Conservation (phyloP, 2,888 invertebrate species). For the Hyalella azteca region DNA sequence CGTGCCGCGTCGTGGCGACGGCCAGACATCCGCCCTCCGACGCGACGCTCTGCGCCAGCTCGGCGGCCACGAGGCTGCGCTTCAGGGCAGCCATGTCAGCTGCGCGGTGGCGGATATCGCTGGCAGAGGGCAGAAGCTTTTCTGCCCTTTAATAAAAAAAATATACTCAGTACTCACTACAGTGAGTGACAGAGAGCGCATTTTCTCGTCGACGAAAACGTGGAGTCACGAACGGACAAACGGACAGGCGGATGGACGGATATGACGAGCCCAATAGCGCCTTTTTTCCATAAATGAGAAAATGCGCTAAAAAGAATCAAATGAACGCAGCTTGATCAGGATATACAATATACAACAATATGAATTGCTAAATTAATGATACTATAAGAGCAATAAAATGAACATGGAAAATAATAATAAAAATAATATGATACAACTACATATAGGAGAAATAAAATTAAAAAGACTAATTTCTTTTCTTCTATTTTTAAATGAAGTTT, state of each 20-base stretch:
- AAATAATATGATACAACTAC: no score
- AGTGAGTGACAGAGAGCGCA: no score
- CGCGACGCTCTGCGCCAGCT: neutral
- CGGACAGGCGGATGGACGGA: neutral
- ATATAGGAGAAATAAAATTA: no score
- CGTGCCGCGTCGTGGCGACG: neutral
- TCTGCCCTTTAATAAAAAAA: neutral
- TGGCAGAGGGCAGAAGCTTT: neutral
- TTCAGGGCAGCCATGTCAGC: constrained; percentile 1
- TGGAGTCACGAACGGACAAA: neutral
- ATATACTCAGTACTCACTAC: neutral
- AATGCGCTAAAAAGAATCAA: no score
- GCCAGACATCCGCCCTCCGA: neutral
- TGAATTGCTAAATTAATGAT: no score
- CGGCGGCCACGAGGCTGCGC: neutral
- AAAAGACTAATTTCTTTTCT: no score
- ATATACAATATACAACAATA: no score
- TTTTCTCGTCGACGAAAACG: neutral
- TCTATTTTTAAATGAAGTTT: no score
- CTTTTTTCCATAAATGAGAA: no score
- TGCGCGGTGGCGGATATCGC: neutral
- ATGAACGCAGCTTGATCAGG: no score
- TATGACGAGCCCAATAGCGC: neutral
- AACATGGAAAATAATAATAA: no score
- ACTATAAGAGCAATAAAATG: no score